Conservation (phyloP, 2,113 vertebrate genomes). For the Clarias gariepinus region DNA sequence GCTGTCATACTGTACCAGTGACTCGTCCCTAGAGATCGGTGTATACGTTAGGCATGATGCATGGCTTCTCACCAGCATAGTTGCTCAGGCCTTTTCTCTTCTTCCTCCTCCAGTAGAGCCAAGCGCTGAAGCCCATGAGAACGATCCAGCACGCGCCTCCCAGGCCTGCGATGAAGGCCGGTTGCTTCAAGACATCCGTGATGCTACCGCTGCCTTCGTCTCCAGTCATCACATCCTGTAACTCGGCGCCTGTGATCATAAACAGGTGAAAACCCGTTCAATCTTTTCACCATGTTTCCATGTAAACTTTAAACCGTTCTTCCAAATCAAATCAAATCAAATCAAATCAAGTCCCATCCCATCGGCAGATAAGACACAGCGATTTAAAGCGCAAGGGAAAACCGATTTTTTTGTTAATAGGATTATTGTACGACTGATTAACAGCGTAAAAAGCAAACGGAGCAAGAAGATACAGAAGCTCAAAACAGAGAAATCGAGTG, state of each 20-base stretch:
- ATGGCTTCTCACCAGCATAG: constrained; percentile 84
- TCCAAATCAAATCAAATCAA: constrained; percentile 31
- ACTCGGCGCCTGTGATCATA: constrained; percentile 70
- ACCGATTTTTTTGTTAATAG: constrained; percentile 46
- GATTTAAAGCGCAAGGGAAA: constrained; percentile 41
- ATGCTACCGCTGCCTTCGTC: constrained; percentile 95
- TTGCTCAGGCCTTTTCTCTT: constrained; percentile 99
- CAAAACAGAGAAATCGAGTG: constrained; percentile 2
- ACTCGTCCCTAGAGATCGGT: constrained; percentile 1
- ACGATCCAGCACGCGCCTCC: constrained; percentile 99
- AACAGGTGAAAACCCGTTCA: background rate
- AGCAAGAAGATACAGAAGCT: constrained; percentile 2
- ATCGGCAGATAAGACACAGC: constrained; percentile 37
- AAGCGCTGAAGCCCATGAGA: constrained; percentile 99
- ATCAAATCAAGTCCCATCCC: constrained; percentile 34
- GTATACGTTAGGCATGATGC: background rate
- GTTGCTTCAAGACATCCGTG: constrained; percentile 98
- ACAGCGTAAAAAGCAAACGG: constrained; percentile 23
- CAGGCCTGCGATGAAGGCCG: constrained; percentile 97
- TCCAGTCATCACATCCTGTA: constrained; percentile 90
- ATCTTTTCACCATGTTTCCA: background rate
- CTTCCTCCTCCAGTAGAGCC: constrained; percentile 98
- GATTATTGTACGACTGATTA: constrained; percentile 43
- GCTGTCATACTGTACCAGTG: background rate
- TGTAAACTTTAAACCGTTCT: background rate